phyloP scores from a whole-genome alignment of 1,140 invertebrate genomes.

The Globodera ellingtonae region DNA sequence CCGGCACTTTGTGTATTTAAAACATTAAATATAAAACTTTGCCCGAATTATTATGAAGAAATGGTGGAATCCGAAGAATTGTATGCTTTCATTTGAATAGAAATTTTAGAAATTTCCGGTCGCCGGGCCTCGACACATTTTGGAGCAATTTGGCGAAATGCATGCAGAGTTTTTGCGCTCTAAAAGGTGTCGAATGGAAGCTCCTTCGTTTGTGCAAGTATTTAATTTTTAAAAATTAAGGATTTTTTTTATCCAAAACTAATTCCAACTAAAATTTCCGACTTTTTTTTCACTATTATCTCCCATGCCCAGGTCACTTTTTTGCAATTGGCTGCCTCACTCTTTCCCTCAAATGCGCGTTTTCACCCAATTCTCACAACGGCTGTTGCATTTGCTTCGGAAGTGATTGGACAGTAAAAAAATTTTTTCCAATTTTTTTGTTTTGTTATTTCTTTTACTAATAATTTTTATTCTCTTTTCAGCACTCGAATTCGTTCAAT shows the following conservation, averaged over 20 bases:
- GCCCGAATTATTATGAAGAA: not conserved
- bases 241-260: not conserved
- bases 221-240: not conserved
- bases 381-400: conserved; percentile 6
- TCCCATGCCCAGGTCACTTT: not conserved
- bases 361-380: conserved; percentile 9
- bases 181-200: not conserved
- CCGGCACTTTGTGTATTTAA: not conserved
- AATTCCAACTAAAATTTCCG: too few species aligned
- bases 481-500: conserved; percentile 5
- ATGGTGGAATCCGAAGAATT: too few species aligned
- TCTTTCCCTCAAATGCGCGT: conserved; percentile 7
- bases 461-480: not conserved
- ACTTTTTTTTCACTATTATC: not conserved
- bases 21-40: not conserved
- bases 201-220: not conserved
- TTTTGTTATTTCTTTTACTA: not conserved
- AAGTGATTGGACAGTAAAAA: conserved; percentile 5
- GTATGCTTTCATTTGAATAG: too few species aligned
- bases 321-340: conserved; percentile 4
- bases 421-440: not conserved
- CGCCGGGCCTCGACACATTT: not conserved
- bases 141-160: not conserved
- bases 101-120: not conserved
- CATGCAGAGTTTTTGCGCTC: not conserved